These are phyloP conservation scores for Aplocera efformata DNA, from an alignment of 2,888 invertebrate genomes.

Conservation along the genomic window DNA sequence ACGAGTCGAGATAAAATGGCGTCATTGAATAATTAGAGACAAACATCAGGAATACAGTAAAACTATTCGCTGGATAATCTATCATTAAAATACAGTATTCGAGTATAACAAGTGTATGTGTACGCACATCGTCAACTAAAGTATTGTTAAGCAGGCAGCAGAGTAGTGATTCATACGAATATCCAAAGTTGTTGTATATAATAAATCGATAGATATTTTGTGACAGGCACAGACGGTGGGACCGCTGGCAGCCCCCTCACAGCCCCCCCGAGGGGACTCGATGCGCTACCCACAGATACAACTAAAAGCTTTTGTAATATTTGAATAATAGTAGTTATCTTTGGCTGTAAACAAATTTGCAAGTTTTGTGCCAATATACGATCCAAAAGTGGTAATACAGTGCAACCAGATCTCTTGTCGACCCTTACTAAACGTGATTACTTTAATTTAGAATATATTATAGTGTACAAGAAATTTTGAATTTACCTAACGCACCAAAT, in stretches of 20 bases:
- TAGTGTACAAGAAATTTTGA: slow-evolving; percentile 24
- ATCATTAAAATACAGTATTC: neutral
- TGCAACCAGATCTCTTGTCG: slow-evolving; percentile 19
- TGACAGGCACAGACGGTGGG: too few relatives aligned
- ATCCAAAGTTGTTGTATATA: too few relatives aligned
- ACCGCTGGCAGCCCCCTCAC: too few relatives aligned
- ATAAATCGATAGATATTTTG: slow-evolving; percentile 1
- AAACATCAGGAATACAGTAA: slow-evolving; percentile 7
- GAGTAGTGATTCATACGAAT: too few relatives aligned
- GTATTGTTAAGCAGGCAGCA: too few relatives aligned
- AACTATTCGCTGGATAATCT: slow-evolving; percentile 1
- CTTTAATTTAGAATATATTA: slow-evolving; percentile 19
- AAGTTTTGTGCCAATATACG: slow-evolving; percentile 25
- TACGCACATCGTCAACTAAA: too few relatives aligned
- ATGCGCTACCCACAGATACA: slow-evolving; percentile 6
- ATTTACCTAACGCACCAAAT: slow-evolving; percentile 15
- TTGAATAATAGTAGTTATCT: slow-evolving; percentile 20
- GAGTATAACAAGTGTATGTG: too few relatives aligned
- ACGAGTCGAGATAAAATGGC: too few relatives aligned
- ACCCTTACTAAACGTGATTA: slow-evolving; percentile 20
- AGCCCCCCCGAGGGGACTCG: neutral
- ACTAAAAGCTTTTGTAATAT: slow-evolving; percentile 17
- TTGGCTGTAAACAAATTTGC: slow-evolving; percentile 16
- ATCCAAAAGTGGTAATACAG: slow-evolving; percentile 22
- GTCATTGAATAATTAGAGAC: too few relatives aligned